A percentile compares a stretch with the other conserved stretches of the same genome.
Conservation (phyloP, 2,888 invertebrate genomes). For the Nipponacmea schrenckii region DNA sequence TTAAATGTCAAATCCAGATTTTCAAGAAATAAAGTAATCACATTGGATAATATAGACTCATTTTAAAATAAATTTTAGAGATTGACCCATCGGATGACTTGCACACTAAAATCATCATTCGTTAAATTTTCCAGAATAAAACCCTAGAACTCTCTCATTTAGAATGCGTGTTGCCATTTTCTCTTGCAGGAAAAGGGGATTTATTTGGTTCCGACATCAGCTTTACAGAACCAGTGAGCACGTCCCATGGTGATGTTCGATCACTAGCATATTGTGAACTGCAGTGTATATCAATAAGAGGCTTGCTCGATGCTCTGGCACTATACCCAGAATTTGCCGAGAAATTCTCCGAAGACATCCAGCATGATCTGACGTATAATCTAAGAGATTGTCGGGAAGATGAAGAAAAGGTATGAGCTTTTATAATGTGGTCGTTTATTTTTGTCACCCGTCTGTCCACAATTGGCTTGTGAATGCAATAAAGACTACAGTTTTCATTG, state of each 20-base stretch:
- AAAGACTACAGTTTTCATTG: too few relatives aligned
- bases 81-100: too few relatives aligned
- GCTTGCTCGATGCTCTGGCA: conserved; percentile 86
- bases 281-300: conserved; percentile 91
- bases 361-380: conserved; percentile 94
- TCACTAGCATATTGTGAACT: conserved; percentile 96
- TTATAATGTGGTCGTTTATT: neutral
- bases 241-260: conserved; percentile 93
- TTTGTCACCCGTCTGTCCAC: too few relatives aligned
- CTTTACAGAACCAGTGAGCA: conserved; percentile 81
- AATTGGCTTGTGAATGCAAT: too few relatives aligned
- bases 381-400: conserved; percentile 88
- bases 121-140: too few relatives aligned
- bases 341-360: conserved; percentile 92
- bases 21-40: too few relatives aligned
- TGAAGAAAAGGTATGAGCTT: conserved; percentile 70
- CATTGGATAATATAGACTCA: too few relatives aligned
- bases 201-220: conserved; percentile 78
- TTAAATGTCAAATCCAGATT: too few relatives aligned
- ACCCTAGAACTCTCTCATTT: too few relatives aligned
- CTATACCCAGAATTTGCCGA: conserved; percentile 95
- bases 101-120: too few relatives aligned
- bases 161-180: too few relatives aligned
- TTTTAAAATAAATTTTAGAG: too few relatives aligned
- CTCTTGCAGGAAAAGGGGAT: conserved; percentile 87